Conservation (phyloP, 1,140 invertebrate species). For the Steinernema feltiae region DNA sequence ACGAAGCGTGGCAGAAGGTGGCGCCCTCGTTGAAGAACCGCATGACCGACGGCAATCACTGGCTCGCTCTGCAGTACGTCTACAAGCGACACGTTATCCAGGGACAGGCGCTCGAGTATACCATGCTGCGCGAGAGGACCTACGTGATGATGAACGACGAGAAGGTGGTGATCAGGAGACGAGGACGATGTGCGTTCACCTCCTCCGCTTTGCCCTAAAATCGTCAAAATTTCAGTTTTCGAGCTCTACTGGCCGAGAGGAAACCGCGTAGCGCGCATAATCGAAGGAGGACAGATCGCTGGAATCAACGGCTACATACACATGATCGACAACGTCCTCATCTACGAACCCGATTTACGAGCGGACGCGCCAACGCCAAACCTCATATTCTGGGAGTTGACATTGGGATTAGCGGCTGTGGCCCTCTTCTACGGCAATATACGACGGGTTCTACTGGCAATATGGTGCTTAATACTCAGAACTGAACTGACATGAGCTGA, state of each 20-base stretch:
- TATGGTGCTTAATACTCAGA: background rate
- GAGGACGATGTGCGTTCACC: conserved; percentile 56
- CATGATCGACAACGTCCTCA: conserved; percentile 41
- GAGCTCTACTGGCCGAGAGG: conserved; percentile 57
- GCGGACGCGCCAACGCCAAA: conserved; percentile 4
- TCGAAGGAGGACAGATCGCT: conserved; percentile 57
- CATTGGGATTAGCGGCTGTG: background rate
- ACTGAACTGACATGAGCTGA: background rate
- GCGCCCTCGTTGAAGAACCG: conserved; percentile 38
- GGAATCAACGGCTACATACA: conserved; percentile 57
- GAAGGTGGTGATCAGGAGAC: conserved; percentile 53
- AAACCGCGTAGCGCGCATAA: conserved; percentile 50
- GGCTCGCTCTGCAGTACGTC: conserved; percentile 55
- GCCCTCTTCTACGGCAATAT: background rate
- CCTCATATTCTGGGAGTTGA: background rate
- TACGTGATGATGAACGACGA: conserved; percentile 58
- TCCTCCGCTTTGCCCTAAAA: too few relatives aligned
- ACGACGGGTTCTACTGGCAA: background rate
- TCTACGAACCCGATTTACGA: conserved; percentile 40
- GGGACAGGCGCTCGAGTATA: conserved; percentile 51
- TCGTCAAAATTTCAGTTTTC: conserved; percentile 52
- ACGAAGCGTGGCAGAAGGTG: conserved; percentile 68
- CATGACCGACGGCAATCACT: conserved; percentile 55
- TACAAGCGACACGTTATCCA: conserved; percentile 55
- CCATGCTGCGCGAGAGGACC: conserved; percentile 53